Evolutionary conservation across 2,113 vertebrate genomes (phyloP).

Genomic region (Australoheros scitulus): DNA sequence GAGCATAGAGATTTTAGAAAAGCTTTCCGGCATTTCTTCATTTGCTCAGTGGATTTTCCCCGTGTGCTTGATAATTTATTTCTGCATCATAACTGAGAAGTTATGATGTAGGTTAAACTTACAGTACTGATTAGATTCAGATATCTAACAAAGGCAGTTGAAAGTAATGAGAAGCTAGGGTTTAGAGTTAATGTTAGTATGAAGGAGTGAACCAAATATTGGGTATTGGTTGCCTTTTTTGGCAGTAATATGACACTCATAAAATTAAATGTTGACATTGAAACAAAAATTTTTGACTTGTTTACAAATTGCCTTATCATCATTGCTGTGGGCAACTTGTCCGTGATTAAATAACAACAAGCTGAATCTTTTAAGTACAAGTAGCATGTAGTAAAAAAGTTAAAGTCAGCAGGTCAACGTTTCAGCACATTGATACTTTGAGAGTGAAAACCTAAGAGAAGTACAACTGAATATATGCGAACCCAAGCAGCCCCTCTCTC

Average conservation of each 20-base stretch:
- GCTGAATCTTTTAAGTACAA: too few relatives aligned
- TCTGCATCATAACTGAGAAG: background rate
- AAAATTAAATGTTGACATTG: background rate
- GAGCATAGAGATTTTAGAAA: slow-evolving; percentile 38
- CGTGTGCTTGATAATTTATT: background rate
- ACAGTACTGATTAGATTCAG: background rate
- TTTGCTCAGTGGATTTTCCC: background rate
- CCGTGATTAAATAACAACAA: background rate
- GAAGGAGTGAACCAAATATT: background rate
- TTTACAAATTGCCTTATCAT: background rate
- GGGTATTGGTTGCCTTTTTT: background rate
- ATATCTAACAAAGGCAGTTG: background rate
- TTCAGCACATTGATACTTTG: too few relatives aligned
- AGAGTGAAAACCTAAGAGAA: too few relatives aligned
- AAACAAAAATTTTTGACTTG: background rate
- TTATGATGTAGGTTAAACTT: background rate
- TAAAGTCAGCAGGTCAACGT: background rate
- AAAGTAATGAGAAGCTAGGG: background rate
- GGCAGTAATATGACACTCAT: background rate
- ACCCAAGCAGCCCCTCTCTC: slow-evolving; percentile 32
- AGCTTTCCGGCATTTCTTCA: background rate
- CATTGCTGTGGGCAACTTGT: background rate
- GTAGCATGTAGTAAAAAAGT: background rate
- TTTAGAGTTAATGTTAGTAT: background rate
- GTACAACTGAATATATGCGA: slow-evolving; percentile 16